Conservation (phyloP, 2,113 vertebrate genomes). For the Lichenostomus cassidix region DNA sequence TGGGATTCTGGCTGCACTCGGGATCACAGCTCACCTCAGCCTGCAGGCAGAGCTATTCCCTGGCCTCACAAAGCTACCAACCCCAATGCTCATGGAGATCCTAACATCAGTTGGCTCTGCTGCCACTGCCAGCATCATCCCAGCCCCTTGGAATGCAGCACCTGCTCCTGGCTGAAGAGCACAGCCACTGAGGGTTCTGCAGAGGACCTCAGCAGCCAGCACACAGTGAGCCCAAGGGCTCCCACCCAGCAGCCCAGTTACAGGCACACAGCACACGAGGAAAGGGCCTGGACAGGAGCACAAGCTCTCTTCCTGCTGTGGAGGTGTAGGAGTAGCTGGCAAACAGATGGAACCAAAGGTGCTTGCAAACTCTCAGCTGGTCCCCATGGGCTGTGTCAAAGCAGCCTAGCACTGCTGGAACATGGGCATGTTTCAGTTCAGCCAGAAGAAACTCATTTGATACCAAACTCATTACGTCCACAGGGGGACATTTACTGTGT, state of each 20-base stretch:
- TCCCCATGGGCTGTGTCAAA: neutral
- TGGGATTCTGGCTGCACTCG: neutral
- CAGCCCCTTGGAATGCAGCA: neutral
- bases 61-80: neutral
- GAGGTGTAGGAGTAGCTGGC: neutral
- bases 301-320: neutral
- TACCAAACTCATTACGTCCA: neutral
- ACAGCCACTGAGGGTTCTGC: neutral
- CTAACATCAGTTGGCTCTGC: neutral
- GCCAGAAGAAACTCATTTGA: neutral
- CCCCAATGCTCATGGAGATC: neutral
- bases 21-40: neutral
- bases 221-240: neutral
- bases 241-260: neutral
- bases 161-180: neutral
- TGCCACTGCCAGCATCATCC: neutral
- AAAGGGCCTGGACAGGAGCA: neutral
- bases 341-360: neutral
- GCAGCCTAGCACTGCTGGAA: neutral
- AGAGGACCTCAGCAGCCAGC: neutral
- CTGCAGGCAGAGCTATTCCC: neutral
- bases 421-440: fast-evolving
- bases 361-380: neutral
- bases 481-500: neutral
- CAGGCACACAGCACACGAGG: neutral